Percentiles rank a stretch among this genome's conserved stretches.
These are phyloP conservation scores for Drosophila jambulina DNA, from an alignment of 1,140 invertebrate species.

Conservation along the genomic window DNA sequence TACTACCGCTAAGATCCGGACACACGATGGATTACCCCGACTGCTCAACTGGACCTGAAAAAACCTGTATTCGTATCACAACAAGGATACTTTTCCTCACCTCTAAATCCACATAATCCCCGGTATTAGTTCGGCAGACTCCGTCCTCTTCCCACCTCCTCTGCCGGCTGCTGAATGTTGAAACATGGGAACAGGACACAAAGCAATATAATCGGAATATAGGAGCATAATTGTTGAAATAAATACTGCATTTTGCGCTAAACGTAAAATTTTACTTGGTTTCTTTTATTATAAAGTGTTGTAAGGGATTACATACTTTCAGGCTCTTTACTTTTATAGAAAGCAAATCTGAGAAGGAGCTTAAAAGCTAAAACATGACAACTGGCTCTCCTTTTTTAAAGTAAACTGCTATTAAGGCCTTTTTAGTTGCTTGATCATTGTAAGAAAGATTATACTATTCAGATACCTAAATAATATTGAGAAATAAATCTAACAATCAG, in stretches of 20 bases:
- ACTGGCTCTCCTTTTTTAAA: too few relatives aligned
- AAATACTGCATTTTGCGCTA: conserved; percentile 73
- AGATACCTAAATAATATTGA: not conserved
- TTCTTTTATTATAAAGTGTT: not conserved
- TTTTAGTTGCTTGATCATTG: not conserved
- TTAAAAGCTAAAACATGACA: not conserved
- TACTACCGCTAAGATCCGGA: conserved; percentile 68
- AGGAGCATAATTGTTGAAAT: conserved; percentile 53
- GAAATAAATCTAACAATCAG: not conserved
- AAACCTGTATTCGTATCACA: not conserved
- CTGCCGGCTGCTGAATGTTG: conserved; percentile 22
- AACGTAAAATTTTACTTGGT: conserved; percentile 34
- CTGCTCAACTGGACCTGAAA: conserved; percentile 15
- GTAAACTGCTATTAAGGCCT: not conserved
- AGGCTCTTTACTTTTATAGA: not conserved
- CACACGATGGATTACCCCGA: not conserved
- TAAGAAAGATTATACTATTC: too few relatives aligned
- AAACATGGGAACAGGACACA: conserved; percentile 36
- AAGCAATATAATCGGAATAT: conserved; percentile 17
- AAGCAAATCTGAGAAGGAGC: not conserved
- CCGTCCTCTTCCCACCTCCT: not conserved
- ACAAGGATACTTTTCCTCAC: conserved; percentile 11
- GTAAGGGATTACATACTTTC: conserved; percentile 25
- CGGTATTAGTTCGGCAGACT: conserved; percentile 45
- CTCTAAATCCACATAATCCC: conserved; percentile 8